Evolutionary conservation across 2,888 invertebrate species (phyloP), one percentile per base, ranked within the genome.

Genomic region (Eupeodes luniger): DNA sequence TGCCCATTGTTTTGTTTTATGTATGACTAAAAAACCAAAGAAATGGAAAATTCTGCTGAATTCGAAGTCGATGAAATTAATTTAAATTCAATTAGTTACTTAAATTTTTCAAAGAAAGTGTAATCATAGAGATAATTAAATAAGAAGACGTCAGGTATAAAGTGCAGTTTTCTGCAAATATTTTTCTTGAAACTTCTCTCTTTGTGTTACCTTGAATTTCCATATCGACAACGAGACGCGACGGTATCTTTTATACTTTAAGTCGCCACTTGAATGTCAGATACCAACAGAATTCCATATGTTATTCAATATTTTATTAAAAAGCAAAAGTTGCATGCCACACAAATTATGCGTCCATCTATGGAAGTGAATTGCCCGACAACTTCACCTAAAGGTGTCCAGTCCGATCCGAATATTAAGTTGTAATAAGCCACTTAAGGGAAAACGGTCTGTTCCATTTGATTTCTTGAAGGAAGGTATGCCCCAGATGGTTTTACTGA

Each of bases 381-480:
- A 78, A 53, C 81, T 72, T 80, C 62, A 80, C 70, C 80, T 70
- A 64, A 70, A 84, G 84, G 84, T 75, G 78, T 79, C 44, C 47
- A n/a, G 27, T 27, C 9, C 59, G 47, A 81, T 66, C 74, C 72
- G 49, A 81, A 72, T 78, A 86, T 86, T 69, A 78, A 86, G 86
- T 86, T 86, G 86, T 82, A 81, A 69, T 74, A 74, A 78, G 53
- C 77, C 77, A 62, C 85, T 76, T 85, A 77, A 78, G 81, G 79
- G 67, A 81, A 59, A 59, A 67, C 77, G 40, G 55, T 51, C 49
- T 40, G 62, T 44, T 55, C 66, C 61, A 62, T 76, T 67, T 14
- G 36, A 57, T 66, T 49, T 75, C 16, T 47, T 40, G 62, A 49
- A 61, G 19, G 44, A 16, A 44, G 77, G 53, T 72, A 72, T 55